Evolutionary conservation across 2,113 vertebrate genomes (phyloP).

Genomic region (Dicerorhinus sumatrensis): DNA sequence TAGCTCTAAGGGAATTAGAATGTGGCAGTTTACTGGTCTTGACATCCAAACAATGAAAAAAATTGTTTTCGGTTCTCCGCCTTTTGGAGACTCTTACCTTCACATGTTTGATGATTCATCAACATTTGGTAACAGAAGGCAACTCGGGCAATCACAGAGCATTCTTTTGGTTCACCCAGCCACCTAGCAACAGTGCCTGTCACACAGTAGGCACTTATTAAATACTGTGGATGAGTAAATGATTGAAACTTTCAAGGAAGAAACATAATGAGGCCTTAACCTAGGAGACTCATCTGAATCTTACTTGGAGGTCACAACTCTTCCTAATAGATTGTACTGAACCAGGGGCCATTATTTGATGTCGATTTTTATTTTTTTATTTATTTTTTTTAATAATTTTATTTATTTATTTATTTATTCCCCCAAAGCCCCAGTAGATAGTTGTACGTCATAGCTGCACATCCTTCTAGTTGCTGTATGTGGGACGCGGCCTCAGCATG

Average conservation of each 20-base stretch:
- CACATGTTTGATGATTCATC: not conserved
- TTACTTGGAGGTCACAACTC: not conserved
- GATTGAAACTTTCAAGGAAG: not conserved
- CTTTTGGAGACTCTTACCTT: not conserved
- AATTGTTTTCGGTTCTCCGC: not conserved
- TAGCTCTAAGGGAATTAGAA: not conserved
- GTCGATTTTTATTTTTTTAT: not conserved
- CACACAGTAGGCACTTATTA: not conserved
- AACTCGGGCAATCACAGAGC: not conserved
- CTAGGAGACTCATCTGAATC: not conserved
- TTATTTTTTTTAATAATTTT: too few species aligned
- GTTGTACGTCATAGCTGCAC: too few species aligned
- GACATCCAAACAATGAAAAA: not conserved
- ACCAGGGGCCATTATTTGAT: not conserved
- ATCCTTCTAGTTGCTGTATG: too few species aligned
- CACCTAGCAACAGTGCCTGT: not conserved
- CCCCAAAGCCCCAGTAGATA: too few species aligned
- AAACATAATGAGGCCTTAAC: not conserved
- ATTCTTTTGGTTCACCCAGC: not conserved
- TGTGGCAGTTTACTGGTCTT: not conserved
- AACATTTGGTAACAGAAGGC: not conserved
- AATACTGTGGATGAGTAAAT: not conserved
- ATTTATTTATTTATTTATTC: too few species aligned
- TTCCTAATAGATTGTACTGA: not conserved
- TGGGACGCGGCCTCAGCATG: too few species aligned